Evolutionary conservation across 2,888 invertebrate genomes (phyloP).

Genomic region (Aelia acuminata): DNA sequence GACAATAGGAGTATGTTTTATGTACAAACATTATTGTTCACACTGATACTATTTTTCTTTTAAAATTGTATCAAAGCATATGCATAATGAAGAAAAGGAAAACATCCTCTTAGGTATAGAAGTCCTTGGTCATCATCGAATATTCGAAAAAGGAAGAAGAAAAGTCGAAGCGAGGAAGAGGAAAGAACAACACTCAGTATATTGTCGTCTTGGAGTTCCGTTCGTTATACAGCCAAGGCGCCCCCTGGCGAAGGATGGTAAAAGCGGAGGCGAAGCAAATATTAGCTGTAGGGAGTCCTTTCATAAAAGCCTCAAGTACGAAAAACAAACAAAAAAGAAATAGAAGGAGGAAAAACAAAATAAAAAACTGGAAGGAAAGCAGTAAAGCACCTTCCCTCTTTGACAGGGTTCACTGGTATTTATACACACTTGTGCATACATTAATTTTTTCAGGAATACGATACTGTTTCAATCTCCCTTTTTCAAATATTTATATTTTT

Average conservation of each 20-base stretch:
- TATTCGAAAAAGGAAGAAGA: not conserved
- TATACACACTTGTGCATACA: not conserved
- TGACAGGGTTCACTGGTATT: not conserved
- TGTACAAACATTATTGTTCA: too few species aligned
- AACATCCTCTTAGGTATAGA: not conserved
- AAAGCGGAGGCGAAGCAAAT: slow-evolving; percentile 30
- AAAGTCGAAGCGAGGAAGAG: not conserved
- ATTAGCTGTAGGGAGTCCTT: slow-evolving; percentile 28
- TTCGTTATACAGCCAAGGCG: not conserved
- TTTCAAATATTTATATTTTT: not conserved
- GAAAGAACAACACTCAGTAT: slow-evolving; percentile 30
- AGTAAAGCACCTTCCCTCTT: not conserved
- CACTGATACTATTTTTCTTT: too few species aligned
- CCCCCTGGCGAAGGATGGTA: slow-evolving; percentile 22
- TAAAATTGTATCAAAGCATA: too few species aligned
- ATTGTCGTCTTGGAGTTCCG: slow-evolving; percentile 1
- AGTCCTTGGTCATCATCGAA: not conserved
- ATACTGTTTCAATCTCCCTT: not conserved
- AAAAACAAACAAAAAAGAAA: not conserved
- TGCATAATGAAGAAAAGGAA: not conserved
- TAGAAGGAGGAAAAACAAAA: not conserved
- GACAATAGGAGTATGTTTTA: too few species aligned
- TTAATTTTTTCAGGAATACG: not conserved
- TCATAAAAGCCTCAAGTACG: slow-evolving; percentile 30
- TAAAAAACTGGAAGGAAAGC: not conserved